phyloP scores from a whole-genome alignment of 1,140 invertebrate species.

The Drosophila truncata region DNA sequence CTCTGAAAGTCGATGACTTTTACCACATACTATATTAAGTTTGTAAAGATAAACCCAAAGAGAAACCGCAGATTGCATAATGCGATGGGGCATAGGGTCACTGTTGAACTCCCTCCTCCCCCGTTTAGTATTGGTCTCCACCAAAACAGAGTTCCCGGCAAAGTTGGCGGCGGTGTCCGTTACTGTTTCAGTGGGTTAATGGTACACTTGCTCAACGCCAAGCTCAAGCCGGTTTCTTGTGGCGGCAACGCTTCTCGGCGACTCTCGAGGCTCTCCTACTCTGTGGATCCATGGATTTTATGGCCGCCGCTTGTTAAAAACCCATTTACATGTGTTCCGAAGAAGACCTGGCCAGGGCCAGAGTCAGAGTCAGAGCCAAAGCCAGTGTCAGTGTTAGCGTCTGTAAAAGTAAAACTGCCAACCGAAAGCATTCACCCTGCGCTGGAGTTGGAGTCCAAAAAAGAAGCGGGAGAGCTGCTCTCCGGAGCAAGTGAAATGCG shows the following conservation, averaged over 20 bases:
- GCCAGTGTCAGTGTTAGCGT: conserved; percentile 16
- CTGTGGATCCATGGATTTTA: conserved; percentile 54
- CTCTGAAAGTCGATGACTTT: neutral
- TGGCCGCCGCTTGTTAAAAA: conserved; percentile 75
- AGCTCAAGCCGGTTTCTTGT: conserved; percentile 53
- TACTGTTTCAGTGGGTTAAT: conserved; percentile 84
- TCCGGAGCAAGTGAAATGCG: conserved; percentile 76
- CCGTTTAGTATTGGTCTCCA: neutral
- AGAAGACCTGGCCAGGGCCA: conserved; percentile 26
- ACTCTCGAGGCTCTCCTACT: conserved; percentile 14
- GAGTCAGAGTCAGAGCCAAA: neutral
- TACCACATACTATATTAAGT: neutral
- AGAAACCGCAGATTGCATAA: conserved; percentile 33
- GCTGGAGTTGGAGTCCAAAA: conserved; percentile 37
- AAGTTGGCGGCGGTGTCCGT: conserved; percentile 52
- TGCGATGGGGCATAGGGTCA: conserved; percentile 11
- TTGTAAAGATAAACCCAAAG: neutral
- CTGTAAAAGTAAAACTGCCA: conserved; percentile 79
- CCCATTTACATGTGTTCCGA: conserved; percentile 74
- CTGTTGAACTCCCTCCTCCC: neutral
- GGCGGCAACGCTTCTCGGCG: conserved; percentile 14
- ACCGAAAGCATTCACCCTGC: conserved; percentile 58
- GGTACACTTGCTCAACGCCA: conserved; percentile 78
- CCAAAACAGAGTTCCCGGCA: conserved; percentile 23
- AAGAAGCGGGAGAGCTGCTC: conserved; percentile 49